These are phyloP conservation scores for Merluccius polli DNA, from an alignment of 2,797 vertebrate genomes.

Conservation along the genomic window DNA sequence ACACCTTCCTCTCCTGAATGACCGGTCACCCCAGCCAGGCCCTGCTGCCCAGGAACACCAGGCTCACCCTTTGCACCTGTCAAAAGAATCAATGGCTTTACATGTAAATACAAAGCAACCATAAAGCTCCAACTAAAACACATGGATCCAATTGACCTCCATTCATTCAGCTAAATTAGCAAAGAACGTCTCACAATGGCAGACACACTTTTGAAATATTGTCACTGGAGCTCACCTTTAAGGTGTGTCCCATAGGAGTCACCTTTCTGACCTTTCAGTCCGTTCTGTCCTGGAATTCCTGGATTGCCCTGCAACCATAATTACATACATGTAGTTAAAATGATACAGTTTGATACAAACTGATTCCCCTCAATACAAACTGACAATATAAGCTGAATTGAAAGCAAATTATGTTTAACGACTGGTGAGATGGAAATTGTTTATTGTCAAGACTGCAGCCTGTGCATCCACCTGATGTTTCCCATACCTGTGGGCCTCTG, in stretches of 20 bases:
- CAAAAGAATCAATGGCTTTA: background rate
- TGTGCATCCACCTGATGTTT: background rate
- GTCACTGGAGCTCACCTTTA: conserved; percentile 45
- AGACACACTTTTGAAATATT: background rate
- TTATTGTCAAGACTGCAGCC: background rate
- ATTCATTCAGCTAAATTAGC: background rate
- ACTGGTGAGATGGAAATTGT: background rate
- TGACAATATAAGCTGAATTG: background rate
- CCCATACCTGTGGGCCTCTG: conserved; percentile 47
- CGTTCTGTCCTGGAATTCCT: conserved; percentile 50
- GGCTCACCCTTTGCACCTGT: conserved; percentile 55
- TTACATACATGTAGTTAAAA: background rate
- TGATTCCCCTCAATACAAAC: background rate
- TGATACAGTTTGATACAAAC: background rate
- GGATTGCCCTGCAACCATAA: conserved; percentile 47
- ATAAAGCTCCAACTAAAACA: background rate
- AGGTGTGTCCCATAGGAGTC: conserved; percentile 11
- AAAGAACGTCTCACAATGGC: background rate
- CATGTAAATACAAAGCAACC: background rate
- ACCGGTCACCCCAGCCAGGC: conserved; percentile 42
- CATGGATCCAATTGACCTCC: background rate
- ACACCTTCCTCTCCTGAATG: conserved; percentile 39
- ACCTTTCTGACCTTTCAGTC: conserved; percentile 63
- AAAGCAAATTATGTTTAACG: background rate
- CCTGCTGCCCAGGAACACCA: conserved; percentile 44